These are phyloP conservation scores for Paramuricea clavata DNA, from an alignment of 92 coral and sea anemone genomes.

Conservation along the genomic window DNA sequence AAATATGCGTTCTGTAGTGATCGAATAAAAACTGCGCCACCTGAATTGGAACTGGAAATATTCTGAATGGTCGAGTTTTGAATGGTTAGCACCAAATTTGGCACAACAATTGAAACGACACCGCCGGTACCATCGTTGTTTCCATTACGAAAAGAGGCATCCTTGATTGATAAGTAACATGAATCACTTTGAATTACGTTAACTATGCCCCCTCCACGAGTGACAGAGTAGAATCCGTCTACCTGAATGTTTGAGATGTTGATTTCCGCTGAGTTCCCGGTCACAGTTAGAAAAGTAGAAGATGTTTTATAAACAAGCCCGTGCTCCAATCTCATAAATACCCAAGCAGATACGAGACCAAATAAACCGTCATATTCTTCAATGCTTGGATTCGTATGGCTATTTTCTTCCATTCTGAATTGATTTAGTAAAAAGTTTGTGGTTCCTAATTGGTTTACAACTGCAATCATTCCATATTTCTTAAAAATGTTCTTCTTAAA, in stretches of 20 bases:
- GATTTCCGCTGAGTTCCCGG: background rate
- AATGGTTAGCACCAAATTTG: background rate
- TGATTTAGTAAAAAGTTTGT: slow-evolving; percentile 1
- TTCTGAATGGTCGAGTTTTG: slow-evolving; percentile 4
- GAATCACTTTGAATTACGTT: background rate
- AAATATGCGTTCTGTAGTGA: no score
- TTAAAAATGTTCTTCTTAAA: slow-evolving; percentile 25
- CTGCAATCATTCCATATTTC: slow-evolving; percentile 8
- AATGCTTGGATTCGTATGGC: background rate
- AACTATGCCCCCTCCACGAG: slow-evolving; percentile 12
- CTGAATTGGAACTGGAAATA: background rate
- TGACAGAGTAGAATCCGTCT: background rate
- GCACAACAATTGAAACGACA: slow-evolving; percentile 5
- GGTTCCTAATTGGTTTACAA: slow-evolving; percentile 15
- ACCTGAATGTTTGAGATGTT: background rate
- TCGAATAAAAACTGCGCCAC: slow-evolving; percentile 1
- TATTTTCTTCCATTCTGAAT: slow-evolving; percentile 8
- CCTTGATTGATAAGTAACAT: background rate
- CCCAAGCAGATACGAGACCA: no score
- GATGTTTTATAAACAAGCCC: background rate
- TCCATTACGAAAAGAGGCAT: slow-evolving; percentile 16
- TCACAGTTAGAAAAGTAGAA: background rate
- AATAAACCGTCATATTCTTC: slow-evolving; percentile 1
- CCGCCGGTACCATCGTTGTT: slow-evolving; percentile 7
- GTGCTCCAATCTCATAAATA: background rate